Base-by-base conservation (phyloP, 2,113 vertebrate species). In the Tachycineta bicolor region DNA sequence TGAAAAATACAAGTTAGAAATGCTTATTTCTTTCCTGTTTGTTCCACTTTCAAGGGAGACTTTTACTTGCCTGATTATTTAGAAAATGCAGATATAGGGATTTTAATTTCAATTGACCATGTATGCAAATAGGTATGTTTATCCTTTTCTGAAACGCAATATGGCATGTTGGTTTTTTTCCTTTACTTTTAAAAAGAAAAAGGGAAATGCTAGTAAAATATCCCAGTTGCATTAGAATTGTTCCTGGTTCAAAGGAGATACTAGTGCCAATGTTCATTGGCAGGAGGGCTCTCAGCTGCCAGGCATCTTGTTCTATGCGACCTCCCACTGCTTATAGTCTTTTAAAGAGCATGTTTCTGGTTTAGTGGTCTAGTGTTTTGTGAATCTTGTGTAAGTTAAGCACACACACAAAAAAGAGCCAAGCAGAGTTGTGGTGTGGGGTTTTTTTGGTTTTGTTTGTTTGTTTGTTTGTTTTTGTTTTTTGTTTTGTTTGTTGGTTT, bases 131-230 rank as follows among this genome's bases (percentile, higher is more conserved):
- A 28, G 5, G 1, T 33, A 20, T 22, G 8, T 31, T 14, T 43
- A 1, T 16, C 14, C 77, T 34, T 65, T 81, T 67, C 41, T 78
- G 43, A 78, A 89, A 49, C 4, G 3, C 2, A 60, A 22, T 1
- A 58, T 9, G 3, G 17, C 1, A 62, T 5, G 3, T 49, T 50
- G 8, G 0, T 25, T 33, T 49, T 56, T 31, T 59, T 9, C 9
- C 11, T 33, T 47, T 26, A 9, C 12, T 83, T 89, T 71, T 29
- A 44, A 62, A 62, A 50, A 64, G 6, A 58, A 25, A 63, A 12
- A 47, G 31, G 5, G 11, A 91, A 84, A 43, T 41, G 6, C 6
- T 67, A 8, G 34, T 67, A 37, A 82, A 75, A 70, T 53, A 87
- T 39, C 26, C 10, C 9, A 23, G 29, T 55, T 39, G 2, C 3